Percentiles rank a stretch among this genome's conserved stretches.
These are phyloP conservation scores for Gonatopus flavifemur DNA, from an alignment of 1,140 invertebrate genomes.

Conservation along the genomic window DNA sequence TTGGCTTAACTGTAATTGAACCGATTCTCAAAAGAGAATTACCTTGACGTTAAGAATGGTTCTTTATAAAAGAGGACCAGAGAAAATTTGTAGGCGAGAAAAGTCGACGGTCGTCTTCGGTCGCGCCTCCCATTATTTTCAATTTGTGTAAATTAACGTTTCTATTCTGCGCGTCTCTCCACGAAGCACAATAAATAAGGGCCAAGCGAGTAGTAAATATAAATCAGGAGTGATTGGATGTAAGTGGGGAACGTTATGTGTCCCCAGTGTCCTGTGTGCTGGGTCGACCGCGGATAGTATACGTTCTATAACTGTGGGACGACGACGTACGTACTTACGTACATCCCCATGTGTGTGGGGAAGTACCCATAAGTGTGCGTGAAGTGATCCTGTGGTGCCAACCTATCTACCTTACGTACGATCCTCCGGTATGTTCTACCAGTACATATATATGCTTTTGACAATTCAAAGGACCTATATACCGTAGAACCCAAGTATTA, in stretches of 20 bases:
- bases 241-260: slow-evolving; percentile 60
- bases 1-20: no score
- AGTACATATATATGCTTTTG: no score
- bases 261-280: slow-evolving; percentile 58
- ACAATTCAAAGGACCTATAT: no score
- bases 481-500: no score
- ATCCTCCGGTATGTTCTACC: no score
- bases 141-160: slow-evolving; percentile 58
- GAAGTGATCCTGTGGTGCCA: slow-evolving; percentile 21
- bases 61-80: background rate
- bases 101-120: slow-evolving; percentile 6
- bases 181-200: slow-evolving; percentile 57
- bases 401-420: no score
- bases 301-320: slow-evolving; percentile 20
- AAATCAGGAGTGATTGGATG: slow-evolving; percentile 61
- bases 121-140: slow-evolving; percentile 53
- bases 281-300: slow-evolving; percentile 39
- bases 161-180: slow-evolving; percentile 49
- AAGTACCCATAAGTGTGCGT: no score
- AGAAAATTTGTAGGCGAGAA: background rate
- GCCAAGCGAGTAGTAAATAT: slow-evolving; percentile 59
- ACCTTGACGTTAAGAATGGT: no score
- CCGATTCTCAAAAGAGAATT: no score
- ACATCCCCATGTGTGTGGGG: background rate
- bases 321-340: slow-evolving; percentile 11